A percentile compares a stretch with the other conserved stretches of the same genome.
These are phyloP conservation scores for Panthera tigris DNA, from an alignment of 2,113 vertebrate genomes.

Conservation along the genomic window DNA sequence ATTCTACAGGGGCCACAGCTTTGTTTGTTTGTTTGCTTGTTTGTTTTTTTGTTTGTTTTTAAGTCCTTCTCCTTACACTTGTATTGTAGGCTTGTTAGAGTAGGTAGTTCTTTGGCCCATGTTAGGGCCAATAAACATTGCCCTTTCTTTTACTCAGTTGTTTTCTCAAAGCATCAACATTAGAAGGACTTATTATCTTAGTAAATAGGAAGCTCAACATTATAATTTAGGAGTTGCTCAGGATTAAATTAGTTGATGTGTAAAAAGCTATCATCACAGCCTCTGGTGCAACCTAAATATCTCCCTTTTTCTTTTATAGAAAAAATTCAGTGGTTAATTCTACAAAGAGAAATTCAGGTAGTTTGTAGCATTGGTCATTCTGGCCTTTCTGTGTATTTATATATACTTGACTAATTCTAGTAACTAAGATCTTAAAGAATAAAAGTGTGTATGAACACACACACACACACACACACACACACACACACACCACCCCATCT, in stretches of 20 bases:
- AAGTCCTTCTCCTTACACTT: neutral
- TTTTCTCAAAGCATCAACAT: neutral
- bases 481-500: neutral
- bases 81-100: neutral
- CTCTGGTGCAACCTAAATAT: neutral
- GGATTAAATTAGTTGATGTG: neutral
- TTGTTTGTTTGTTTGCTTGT: neutral
- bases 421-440: neutral
- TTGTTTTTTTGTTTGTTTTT: neutral
- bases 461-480: neutral
- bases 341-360: neutral
- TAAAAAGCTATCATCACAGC: neutral
- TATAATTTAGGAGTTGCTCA: neutral
- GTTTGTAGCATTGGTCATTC: neutral
- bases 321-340: neutral
- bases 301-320: neutral
- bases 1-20: neutral
- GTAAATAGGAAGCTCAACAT: neutral
- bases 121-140: neutral
- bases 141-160: neutral
- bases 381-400: neutral
- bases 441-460: neutral
- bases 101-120: neutral
- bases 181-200: neutral
- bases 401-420: neutral